Evolutionary conservation across 2,888 invertebrate genomes (phyloP).

Genomic region (Serripes groenlandicus): DNA sequence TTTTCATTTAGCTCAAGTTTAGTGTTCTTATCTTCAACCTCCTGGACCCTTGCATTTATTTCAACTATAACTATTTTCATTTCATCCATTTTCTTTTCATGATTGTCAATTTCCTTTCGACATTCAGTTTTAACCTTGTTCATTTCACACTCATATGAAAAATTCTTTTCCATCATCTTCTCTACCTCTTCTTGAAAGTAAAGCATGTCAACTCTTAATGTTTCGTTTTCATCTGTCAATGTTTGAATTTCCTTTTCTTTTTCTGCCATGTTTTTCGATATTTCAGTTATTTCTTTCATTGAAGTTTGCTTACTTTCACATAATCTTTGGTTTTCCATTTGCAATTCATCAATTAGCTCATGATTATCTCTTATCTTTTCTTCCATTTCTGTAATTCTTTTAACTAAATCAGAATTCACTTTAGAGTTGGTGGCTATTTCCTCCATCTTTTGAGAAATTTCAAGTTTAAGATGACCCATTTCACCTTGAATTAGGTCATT

Average conservation of each 20-base stretch:
- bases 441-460: no score
- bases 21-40: constrained; percentile 10
- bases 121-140: not conserved
- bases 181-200: not conserved
- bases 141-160: not conserved
- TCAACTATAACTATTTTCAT: not conserved
- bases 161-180: not conserved
- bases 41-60: not conserved
- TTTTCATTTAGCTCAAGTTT: no score
- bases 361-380: not conserved
- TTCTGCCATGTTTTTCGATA: not conserved
- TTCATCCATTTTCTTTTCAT: not conserved
- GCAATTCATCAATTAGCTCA: not conserved
- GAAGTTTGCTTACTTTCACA: not conserved
- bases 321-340: not conserved
- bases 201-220: not conserved
- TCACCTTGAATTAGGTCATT: constrained; percentile 28
- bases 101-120: not conserved
- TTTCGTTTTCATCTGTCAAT: not conserved
- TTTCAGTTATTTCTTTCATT: not conserved
- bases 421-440: no score
- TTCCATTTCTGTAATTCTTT: not conserved
- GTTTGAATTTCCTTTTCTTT: not conserved
- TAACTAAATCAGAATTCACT: not conserved
- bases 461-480: not conserved